A percentile compares a stretch with the other conserved stretches of the same genome.
Evolutionary conservation across 2,888 invertebrate genomes (phyloP).

Genomic region (Gymnocheta viridis): DNA sequence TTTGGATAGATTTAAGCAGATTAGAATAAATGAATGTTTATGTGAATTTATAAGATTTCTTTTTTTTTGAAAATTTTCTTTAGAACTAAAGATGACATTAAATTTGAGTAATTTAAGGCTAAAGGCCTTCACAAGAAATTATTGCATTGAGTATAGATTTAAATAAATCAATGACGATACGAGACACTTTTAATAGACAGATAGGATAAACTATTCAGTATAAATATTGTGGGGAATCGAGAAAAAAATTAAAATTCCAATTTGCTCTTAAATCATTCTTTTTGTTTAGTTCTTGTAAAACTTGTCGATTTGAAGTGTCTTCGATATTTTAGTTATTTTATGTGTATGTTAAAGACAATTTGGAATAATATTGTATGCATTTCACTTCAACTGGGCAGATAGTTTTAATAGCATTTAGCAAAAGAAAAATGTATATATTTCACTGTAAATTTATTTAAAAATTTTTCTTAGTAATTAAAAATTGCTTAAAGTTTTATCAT

Average conservation of each 20-base stretch:
- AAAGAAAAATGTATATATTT: too few relatives aligned
- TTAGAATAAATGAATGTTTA: constrained; percentile 32
- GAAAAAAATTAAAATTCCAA: not conserved
- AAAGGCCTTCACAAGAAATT: not conserved
- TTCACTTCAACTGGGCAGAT: too few relatives aligned
- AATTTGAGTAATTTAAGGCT: not conserved
- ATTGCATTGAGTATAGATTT: not conserved
- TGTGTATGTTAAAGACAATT: too few relatives aligned
- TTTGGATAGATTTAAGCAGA: constrained; percentile 19
- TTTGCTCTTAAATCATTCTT: too few relatives aligned
- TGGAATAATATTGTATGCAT: too few relatives aligned
- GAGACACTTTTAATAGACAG: not conserved
- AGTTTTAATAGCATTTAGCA: too few relatives aligned
- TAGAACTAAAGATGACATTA: not conserved
- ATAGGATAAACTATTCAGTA: not conserved
- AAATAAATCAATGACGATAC: not conserved
- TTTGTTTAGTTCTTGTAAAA: too few relatives aligned
- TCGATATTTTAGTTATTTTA: too few relatives aligned
- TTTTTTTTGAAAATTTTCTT: not conserved
- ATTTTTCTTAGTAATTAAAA: too few relatives aligned
- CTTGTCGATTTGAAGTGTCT: too few relatives aligned
- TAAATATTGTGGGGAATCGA: not conserved
- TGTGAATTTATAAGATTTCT: constrained; percentile 7
- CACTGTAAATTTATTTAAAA: too few relatives aligned
- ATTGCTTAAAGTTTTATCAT: not conserved